These are phyloP conservation scores for Telenomus remus DNA, from an alignment of 1,140 invertebrate genomes.

Conservation along the genomic window DNA sequence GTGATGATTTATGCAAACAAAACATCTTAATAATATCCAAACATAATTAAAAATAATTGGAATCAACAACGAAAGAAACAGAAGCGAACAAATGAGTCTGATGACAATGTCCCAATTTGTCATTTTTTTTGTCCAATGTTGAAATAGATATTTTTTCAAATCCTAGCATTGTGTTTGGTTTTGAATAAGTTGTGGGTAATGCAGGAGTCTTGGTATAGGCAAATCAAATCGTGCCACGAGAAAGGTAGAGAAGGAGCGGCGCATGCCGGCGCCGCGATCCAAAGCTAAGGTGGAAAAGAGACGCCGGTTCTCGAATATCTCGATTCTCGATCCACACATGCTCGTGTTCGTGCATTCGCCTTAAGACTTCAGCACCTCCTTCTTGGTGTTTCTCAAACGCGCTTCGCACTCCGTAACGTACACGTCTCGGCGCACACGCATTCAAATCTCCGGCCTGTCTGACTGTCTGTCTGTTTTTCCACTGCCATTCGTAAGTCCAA, in stretches of 20 bases:
- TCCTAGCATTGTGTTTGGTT: too few relatives aligned
- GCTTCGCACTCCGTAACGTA: constrained; percentile 72
- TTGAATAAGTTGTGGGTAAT: constrained; percentile 27
- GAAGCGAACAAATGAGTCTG: too few relatives aligned
- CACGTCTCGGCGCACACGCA: constrained; percentile 68
- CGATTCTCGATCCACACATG: constrained; percentile 65
- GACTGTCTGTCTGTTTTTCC: constrained; percentile 39
- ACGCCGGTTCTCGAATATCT: constrained; percentile 68
- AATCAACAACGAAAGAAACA: too few relatives aligned
- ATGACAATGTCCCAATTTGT: too few relatives aligned
- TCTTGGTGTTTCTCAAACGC: constrained; percentile 73
- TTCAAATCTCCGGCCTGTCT: constrained; percentile 49
- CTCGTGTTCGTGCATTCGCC: constrained; percentile 62
- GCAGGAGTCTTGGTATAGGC: constrained; percentile 19
- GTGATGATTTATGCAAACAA: too few relatives aligned
- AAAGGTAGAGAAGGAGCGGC: constrained; percentile 49
- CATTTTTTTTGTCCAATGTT: too few relatives aligned
- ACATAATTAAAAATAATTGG: too few relatives aligned
- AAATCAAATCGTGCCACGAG: constrained; percentile 40
- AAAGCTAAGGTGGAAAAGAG: constrained; percentile 45
- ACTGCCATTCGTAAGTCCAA: constrained; percentile 59
- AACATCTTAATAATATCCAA: too few relatives aligned
- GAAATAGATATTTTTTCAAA: too few relatives aligned
- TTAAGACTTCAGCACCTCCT: constrained; percentile 74
- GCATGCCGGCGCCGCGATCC: constrained; percentile 5